Conservation (phyloP, 1,140 invertebrate species). For the Acromyrmex heyeri region DNA sequence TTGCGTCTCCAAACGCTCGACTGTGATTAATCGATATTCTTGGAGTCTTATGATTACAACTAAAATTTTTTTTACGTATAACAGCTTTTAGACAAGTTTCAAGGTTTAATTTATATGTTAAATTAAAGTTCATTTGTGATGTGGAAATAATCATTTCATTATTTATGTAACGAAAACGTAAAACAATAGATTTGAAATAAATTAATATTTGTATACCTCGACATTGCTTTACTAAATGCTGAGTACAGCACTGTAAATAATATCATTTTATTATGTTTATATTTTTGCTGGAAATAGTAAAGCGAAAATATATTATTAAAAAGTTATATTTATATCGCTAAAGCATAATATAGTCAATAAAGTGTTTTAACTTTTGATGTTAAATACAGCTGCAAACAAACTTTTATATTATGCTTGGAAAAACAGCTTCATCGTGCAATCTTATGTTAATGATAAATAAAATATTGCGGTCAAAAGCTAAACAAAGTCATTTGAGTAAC, state of each 20-base stretch:
- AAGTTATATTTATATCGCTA: not conserved
- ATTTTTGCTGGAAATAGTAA: not conserved
- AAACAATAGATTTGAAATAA: not conserved
- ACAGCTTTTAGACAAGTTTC: too few species aligned
- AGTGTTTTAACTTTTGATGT: not conserved
- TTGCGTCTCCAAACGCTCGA: too few species aligned
- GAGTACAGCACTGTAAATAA: not conserved
- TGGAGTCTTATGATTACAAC: too few species aligned
- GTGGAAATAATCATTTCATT: not conserved
- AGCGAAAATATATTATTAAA: not conserved
- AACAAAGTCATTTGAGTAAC: conserved; percentile 7
- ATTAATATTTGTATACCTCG: not conserved
- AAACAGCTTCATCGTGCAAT: not conserved
- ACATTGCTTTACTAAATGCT: not conserved
- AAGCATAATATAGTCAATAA: not conserved
- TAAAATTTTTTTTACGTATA: too few species aligned
- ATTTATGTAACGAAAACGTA: too few species aligned
- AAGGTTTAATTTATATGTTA: too few species aligned
- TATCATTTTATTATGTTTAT: not conserved
- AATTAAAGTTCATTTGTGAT: not conserved
- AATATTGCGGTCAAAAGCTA: not conserved
- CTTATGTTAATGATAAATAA: not conserved
- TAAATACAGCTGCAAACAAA: not conserved
- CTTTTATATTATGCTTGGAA: conserved; percentile 1
- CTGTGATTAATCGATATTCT: too few species aligned